phyloP scores from a whole-genome alignment of 1,140 invertebrate genomes.

The Anoplolepis gracilipes region DNA sequence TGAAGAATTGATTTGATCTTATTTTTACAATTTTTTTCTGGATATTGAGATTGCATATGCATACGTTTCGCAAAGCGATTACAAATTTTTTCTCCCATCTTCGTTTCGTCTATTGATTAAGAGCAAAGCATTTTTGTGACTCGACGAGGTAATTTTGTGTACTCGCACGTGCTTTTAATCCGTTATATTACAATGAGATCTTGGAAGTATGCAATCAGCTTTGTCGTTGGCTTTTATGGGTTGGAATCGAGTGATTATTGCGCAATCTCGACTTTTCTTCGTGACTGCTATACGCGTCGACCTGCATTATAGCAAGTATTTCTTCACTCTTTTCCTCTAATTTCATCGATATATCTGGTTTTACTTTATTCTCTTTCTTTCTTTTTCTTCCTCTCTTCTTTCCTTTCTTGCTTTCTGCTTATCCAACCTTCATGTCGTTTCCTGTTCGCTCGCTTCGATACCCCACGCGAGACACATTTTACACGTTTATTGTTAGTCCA shows the following conservation, averaged over 20 bases:
- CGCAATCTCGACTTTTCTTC: conserved; percentile 3
- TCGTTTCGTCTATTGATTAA: conserved; percentile 29
- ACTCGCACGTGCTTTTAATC: conserved; percentile 54
- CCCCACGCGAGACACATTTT: background rate
- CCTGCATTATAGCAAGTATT: conserved; percentile 12
- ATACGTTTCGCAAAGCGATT: conserved; percentile 13
- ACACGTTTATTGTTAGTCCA: conserved; percentile 14
- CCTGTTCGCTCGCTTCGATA: background rate
- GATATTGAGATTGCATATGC: conserved; percentile 39
- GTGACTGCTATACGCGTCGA: conserved; percentile 7
- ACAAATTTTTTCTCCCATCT: background rate
- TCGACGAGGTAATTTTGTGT: conserved; percentile 49
- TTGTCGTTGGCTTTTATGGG: conserved; percentile 32
- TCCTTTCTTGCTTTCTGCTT: background rate
- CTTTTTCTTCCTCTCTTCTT: background rate
- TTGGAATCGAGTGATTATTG: conserved; percentile 44
- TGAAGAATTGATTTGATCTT: conserved; percentile 18
- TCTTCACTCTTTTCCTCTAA: conserved; percentile 1
- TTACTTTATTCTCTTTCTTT: background rate
- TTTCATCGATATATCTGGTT: conserved; percentile 15
- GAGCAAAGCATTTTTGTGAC: conserved; percentile 22
- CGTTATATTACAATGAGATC: conserved; percentile 53
- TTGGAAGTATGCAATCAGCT: conserved; percentile 60
- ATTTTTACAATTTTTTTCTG: background rate
- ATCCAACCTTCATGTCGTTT: background rate